These are phyloP conservation scores for Petrosia ficiformis DNA, from an alignment of 37 sponge, comb jelly and placozoan species.

Conservation along the genomic window DNA sequence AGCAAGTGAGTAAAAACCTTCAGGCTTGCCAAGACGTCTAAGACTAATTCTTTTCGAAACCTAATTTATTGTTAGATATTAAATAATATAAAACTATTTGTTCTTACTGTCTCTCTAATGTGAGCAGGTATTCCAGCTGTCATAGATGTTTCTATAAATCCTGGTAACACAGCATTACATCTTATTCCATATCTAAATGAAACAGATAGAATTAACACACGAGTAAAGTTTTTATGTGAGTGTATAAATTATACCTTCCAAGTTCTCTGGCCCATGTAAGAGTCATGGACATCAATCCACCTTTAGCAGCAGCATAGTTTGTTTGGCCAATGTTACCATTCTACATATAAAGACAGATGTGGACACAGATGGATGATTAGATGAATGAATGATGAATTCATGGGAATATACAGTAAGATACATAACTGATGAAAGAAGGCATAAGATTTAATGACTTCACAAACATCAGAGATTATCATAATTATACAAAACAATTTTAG, in stretches of 20 bases:
- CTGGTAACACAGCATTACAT: conserved; percentile 76
- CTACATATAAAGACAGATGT: conserved; percentile 2
- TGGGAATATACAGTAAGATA: no score
- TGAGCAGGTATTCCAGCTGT: conserved; percentile 38
- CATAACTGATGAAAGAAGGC: no score
- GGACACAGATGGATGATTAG: not conserved
- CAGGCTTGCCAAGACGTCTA: conserved; percentile 53
- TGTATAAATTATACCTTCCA: conserved; percentile 24
- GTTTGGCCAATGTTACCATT: conserved; percentile 61
- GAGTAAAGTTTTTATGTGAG: not conserved
- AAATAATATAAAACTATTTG: not conserved
- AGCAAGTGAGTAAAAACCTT: conserved; percentile 30
- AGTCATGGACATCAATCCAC: conserved; percentile 60
- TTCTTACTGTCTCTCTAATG: conserved; percentile 28
- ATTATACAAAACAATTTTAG: not conserved
- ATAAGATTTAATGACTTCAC: no score
- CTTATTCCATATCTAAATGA: conserved; percentile 55
- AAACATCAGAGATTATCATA: not conserved
- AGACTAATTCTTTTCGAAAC: conserved; percentile 12
- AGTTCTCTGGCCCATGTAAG: conserved; percentile 63
- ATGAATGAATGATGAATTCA: no score
- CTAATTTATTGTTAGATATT: not conserved
- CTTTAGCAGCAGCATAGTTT: conserved; percentile 78
- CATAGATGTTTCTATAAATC: conserved; percentile 68
- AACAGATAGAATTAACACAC: not conserved